Conservation (phyloP, 2,888 invertebrate species). For the Villa cingulata region DNA sequence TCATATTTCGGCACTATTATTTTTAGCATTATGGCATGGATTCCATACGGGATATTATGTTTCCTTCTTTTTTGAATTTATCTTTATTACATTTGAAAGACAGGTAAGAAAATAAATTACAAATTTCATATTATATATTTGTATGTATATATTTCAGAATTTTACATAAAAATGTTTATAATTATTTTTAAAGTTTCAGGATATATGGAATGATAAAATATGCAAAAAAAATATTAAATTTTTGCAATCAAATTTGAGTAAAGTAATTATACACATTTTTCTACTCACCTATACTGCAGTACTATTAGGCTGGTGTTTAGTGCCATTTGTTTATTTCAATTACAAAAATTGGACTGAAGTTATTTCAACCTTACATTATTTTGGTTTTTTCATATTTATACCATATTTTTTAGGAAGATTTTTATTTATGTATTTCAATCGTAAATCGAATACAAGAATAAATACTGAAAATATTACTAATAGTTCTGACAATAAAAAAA, state of each 20-base stretch:
- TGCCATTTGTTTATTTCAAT: slow-evolving; percentile 59
- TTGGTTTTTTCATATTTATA: too few species aligned
- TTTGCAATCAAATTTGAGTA: slow-evolving; percentile 18
- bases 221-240: not conserved
- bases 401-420: too few species aligned
- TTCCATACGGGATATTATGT: slow-evolving; percentile 88
- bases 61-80: slow-evolving; percentile 83
- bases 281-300: slow-evolving; percentile 61
- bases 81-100: slow-evolving; percentile 73
- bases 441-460: too few species aligned
- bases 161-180: too few species aligned
- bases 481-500: too few species aligned
- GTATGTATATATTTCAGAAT: slow-evolving; percentile 6
- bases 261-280: slow-evolving; percentile 41
- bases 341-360: slow-evolving; percentile 53
- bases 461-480: too few species aligned
- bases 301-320: slow-evolving; percentile 72
- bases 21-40: slow-evolving; percentile 94
- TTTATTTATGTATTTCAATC: too few species aligned
- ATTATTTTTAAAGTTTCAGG: slow-evolving; percentile 42
- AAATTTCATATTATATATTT: not conserved
- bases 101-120: slow-evolving; percentile 44
- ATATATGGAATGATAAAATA: slow-evolving; percentile 16
- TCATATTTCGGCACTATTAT: slow-evolving; percentile 67
- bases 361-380: slow-evolving; percentile 50